Evolutionary conservation across 2,797 vertebrate genomes (phyloP).

Genomic region (Sandelia bainsii): DNA sequence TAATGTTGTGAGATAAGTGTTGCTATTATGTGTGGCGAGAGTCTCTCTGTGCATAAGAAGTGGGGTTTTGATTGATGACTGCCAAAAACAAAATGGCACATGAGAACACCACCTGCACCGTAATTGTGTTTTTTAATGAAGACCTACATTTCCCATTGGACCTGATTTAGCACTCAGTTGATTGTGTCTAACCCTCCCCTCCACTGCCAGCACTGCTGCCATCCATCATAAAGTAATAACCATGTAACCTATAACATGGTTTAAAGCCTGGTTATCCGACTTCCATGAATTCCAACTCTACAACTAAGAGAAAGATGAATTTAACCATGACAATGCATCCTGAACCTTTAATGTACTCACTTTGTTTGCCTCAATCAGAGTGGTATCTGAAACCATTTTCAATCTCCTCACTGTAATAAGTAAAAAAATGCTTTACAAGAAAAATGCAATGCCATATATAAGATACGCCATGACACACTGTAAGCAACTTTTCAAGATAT

Average conservation of each 20-base stretch:
- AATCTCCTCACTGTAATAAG: too few relatives aligned
- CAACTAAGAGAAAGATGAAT: constrained; percentile 50
- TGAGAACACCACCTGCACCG: constrained; percentile 58
- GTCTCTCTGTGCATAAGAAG: constrained; percentile 65
- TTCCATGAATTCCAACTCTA: constrained; percentile 26
- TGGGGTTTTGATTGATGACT: constrained; percentile 77
- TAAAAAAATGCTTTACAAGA: too few relatives aligned
- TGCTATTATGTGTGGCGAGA: constrained; percentile 60
- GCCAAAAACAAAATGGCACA: constrained; percentile 74
- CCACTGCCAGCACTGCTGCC: constrained; percentile 7
- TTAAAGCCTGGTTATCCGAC: constrained; percentile 26
- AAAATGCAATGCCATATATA: too few relatives aligned
- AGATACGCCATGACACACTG: too few relatives aligned
- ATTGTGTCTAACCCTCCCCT: constrained; percentile 60
- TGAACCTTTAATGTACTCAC: constrained; percentile 5
- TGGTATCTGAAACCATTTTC: neutral
- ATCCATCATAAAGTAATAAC: constrained; percentile 72
- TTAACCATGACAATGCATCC: constrained; percentile 37
- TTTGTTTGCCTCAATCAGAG: neutral
- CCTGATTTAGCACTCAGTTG: constrained; percentile 79
- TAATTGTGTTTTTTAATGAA: constrained; percentile 81
- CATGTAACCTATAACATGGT: constrained; percentile 42
- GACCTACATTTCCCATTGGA: constrained; percentile 68
- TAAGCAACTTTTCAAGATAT: too few relatives aligned
- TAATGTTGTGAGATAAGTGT: constrained; percentile 73